Base-by-base conservation (phyloP, 53 echinoderm and acorn worm genomes). In the Zoroaster sp. region DNA sequence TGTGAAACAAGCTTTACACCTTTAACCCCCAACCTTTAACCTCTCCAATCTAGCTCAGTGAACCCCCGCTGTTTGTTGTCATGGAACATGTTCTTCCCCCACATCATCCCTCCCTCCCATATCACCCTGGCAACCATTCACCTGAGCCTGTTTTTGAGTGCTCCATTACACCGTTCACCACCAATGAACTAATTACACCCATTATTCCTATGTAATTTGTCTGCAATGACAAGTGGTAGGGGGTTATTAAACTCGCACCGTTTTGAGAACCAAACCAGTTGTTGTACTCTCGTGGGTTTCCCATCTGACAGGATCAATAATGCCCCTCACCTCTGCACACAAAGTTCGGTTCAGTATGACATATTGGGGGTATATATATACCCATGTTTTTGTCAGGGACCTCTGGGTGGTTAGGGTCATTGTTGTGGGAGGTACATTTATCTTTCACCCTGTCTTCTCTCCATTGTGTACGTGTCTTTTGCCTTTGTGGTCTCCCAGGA, bases 201-300 rank as follows among this genome's bases (percentile, higher is more conserved):
- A 79, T 79, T 79, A 53, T 79, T 23, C 59, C 33, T n/a, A 3
- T 5, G 79, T 59, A 79, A 79, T 79, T 79, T 79, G 79, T 79
- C 55, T 79, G 79, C 63, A 79, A 79, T 79, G 79, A 79, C 79
- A 79, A 79, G 30, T 83, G 11, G 66, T 44, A 69, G 83, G 69
- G 69, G 69, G 69, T 83, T 41, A 69, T 69, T 83, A 59, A 83
- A 37, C 69, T 42, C 28, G 32, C 44, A 4, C 36, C 45, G 67
- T 83, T 69, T 69, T n/a, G 10, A 17, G 33, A 81, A 66, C 76
- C 76, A 76, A 45, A 78, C 54, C 78, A n/a, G 63, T 59, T 59
- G 63, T 74, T 23, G 40, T 13, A 74, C 36, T 40, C 74, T 23
- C 74, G 10, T 40, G 25, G 73, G 23, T 43, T 65, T 37, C 42